These are phyloP conservation scores for Miniopterus natalensis DNA, from an alignment of 2,113 vertebrate genomes.

Conservation along the genomic window DNA sequence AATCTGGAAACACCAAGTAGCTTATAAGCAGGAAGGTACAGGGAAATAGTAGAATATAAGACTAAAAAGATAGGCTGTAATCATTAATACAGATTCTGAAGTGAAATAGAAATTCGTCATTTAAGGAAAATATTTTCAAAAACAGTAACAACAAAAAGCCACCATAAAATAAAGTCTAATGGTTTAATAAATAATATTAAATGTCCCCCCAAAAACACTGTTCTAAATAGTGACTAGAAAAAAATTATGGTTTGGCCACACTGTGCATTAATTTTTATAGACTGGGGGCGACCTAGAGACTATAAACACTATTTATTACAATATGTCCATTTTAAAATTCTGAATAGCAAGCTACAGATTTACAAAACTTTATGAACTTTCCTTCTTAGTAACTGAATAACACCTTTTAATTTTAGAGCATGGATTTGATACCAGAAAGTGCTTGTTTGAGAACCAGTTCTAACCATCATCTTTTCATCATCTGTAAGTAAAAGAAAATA, in stretches of 20 bases:
- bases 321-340: background rate
- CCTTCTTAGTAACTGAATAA: background rate
- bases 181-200: conserved; percentile 14
- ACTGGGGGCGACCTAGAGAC: background rate
- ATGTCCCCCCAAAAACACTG: background rate
- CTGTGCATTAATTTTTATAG: background rate
- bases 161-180: background rate
- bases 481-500: background rate
- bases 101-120: conserved; percentile 21
- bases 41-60: background rate
- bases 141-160: background rate
- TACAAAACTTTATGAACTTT: conserved; percentile 2
- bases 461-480: background rate
- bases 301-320: background rate
- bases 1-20: background rate
- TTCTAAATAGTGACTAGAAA: conserved; percentile 54
- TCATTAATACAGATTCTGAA: conserved; percentile 38
- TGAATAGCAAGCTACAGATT: background rate
- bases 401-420: conserved; percentile 33
- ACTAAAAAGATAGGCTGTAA: background rate
- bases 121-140: conserved; percentile 50
- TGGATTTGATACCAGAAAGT: background rate
- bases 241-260: background rate
- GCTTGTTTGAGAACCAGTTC: background rate
- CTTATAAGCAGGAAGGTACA: background rate